Evolutionary conservation across 2,888 invertebrate genomes (phyloP).

Genomic region (Mamestra brassicae): DNA sequence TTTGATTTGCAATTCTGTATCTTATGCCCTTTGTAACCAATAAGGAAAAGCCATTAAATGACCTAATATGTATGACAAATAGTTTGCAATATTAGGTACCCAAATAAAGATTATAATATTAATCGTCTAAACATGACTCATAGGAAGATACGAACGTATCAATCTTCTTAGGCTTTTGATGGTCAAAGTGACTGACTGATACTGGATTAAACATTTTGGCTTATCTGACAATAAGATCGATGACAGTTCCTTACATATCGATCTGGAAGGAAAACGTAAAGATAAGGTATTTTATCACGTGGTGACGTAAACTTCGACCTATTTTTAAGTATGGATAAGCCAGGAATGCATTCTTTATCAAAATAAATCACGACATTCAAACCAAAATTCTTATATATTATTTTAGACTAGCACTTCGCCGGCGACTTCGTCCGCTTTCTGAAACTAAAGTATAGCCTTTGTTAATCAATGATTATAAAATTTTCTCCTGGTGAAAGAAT

Average conservation of each 20-base stretch:
- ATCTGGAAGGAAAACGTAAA: conserved; percentile 7
- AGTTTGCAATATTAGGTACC: not conserved
- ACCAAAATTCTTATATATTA: no score
- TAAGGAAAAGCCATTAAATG: not conserved
- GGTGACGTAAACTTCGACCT: not conserved
- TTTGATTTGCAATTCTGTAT: not conserved
- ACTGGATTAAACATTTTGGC: not conserved
- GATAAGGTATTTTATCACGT: conserved; percentile 10
- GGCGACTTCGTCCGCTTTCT: no score
- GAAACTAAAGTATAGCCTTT: no score
- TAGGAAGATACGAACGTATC: conserved; percentile 17
- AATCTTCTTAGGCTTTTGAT: not conserved
- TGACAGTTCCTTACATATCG: conserved; percentile 17
- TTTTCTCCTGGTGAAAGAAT: no score
- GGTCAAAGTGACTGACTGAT: conserved; percentile 9
- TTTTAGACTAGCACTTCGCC: no score
- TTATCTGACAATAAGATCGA: conserved; percentile 23
- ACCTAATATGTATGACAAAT: not conserved
- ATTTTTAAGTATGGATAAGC: not conserved
- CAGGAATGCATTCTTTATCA: no score
- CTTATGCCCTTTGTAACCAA: not conserved
- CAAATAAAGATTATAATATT: not conserved
- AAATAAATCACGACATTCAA: no score
- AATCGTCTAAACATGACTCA: conserved; percentile 20
- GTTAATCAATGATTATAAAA: no score